Conservation (phyloP, 1,140 invertebrate genomes). For the Drosophila mayri region DNA sequence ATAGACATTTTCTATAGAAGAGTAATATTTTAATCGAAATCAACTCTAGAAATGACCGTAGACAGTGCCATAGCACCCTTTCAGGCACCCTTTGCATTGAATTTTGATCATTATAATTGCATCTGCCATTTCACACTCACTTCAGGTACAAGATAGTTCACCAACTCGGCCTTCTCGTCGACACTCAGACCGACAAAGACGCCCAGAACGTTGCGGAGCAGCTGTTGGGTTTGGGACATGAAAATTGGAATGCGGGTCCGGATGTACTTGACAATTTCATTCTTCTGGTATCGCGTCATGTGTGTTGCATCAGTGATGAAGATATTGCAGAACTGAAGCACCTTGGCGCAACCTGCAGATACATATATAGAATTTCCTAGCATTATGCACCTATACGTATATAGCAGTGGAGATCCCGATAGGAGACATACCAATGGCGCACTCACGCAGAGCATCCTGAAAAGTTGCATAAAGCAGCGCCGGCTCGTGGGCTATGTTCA, state of each 20-base stretch:
- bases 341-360: slow-evolving; percentile 85
- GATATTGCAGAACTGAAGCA: slow-evolving; percentile 88
- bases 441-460: slow-evolving; percentile 87
- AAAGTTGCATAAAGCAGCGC: slow-evolving; percentile 87
- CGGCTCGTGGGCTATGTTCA: slow-evolving; percentile 85
- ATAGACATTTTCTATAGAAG: neutral
- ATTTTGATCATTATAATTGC: neutral
- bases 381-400: neutral
- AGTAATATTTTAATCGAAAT: neutral
- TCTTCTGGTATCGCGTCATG: slow-evolving; percentile 87
- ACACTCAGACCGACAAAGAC: slow-evolving; percentile 87
- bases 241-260: slow-evolving; percentile 88
- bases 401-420: neutral
- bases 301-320: slow-evolving; percentile 87
- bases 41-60: neutral
- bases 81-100: neutral
- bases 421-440: slow-evolving; percentile 85
- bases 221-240: slow-evolving; percentile 87
- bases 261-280: slow-evolving; percentile 89
- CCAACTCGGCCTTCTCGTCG: slow-evolving; percentile 87
- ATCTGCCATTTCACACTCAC: slow-evolving; percentile 52
- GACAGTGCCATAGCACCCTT: neutral
- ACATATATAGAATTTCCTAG: neutral
- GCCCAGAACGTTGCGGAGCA: slow-evolving; percentile 87
- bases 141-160: slow-evolving; percentile 88